Conservation (phyloP, 2,797 vertebrate species). For the Perdix hodgsoniae region DNA sequence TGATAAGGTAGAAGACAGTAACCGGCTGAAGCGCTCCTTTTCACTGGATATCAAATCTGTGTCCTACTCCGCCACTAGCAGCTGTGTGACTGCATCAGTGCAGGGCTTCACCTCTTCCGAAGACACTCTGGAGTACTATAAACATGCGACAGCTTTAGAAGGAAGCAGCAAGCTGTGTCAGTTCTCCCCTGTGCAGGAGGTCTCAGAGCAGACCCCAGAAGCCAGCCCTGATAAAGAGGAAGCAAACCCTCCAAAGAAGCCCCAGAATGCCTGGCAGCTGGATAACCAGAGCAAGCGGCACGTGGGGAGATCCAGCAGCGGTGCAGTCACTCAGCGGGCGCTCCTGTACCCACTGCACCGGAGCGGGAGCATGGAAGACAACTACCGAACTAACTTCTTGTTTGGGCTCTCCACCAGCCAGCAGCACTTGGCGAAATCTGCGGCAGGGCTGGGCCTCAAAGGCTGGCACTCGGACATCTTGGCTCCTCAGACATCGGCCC, state of each 20-base stretch:
- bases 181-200: conserved; percentile 93
- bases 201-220: conserved; percentile 92
- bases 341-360: conserved; percentile 83
- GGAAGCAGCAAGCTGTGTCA: conserved; percentile 86
- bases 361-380: conserved; percentile 90
- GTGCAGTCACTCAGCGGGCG: conserved; percentile 29
- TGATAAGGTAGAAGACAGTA: conserved; percentile 86
- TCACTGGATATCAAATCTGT: conserved; percentile 92
- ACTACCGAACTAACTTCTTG: conserved; percentile 82
- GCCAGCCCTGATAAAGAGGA: conserved; percentile 89
- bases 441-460: conserved; percentile 83
- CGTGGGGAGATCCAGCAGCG: conserved; percentile 15
- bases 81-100: conserved; percentile 50
- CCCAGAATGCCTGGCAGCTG: conserved; percentile 53
- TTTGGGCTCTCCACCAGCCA: conserved; percentile 90
- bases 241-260: not conserved
- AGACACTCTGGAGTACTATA: conserved; percentile 86
- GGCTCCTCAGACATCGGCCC: conserved; percentile 83
- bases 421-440: conserved; percentile 87
- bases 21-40: conserved; percentile 91
- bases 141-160: conserved; percentile 83
- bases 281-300: conserved; percentile 74
- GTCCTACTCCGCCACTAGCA: conserved; percentile 79
- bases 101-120: conserved; percentile 75
- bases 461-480: conserved; percentile 96